phyloP scores from a whole-genome alignment of 2,797 vertebrate species.

The Gambelia wislizenii region DNA sequence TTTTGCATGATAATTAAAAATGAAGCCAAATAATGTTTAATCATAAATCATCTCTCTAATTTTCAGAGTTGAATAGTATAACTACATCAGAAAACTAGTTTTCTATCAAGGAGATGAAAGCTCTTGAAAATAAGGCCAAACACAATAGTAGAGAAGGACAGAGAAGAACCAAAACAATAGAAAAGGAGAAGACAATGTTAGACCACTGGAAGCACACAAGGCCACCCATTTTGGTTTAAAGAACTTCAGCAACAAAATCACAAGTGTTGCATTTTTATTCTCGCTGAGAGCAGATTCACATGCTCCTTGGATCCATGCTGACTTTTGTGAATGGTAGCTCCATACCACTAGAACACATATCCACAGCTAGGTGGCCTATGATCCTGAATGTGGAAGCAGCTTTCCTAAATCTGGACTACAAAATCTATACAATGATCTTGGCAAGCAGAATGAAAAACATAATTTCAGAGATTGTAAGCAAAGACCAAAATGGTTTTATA shows the following conservation, averaged over 20 bases:
- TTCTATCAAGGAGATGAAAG: conserved; percentile 49
- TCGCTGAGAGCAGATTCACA: neutral
- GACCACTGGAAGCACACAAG: neutral
- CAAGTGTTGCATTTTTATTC: neutral
- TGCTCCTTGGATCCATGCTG: neutral
- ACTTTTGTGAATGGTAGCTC: no score
- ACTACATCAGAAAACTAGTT: conserved; percentile 18
- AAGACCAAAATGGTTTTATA: no score
- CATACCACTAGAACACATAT: neutral
- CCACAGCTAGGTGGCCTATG: neutral
- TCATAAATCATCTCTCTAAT: neutral
- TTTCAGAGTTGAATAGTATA: neutral
- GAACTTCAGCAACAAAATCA: neutral
- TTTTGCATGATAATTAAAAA: conserved; percentile 39
- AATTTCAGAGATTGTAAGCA: no score
- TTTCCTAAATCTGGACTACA: no score
- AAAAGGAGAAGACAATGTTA: neutral
- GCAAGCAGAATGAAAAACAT: no score
- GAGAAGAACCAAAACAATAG: neutral
- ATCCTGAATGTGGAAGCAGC: neutral
- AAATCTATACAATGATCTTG: no score
- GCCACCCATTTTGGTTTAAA: neutral
- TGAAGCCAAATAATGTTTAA: conserved; percentile 31
- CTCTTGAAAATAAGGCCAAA: conserved; percentile 16
- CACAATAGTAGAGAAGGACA: neutral